These are phyloP conservation scores for Hemicentrotus pulcherrimus DNA, from an alignment of 35 echinoderm and acorn worm species.

Conservation along the genomic window DNA sequence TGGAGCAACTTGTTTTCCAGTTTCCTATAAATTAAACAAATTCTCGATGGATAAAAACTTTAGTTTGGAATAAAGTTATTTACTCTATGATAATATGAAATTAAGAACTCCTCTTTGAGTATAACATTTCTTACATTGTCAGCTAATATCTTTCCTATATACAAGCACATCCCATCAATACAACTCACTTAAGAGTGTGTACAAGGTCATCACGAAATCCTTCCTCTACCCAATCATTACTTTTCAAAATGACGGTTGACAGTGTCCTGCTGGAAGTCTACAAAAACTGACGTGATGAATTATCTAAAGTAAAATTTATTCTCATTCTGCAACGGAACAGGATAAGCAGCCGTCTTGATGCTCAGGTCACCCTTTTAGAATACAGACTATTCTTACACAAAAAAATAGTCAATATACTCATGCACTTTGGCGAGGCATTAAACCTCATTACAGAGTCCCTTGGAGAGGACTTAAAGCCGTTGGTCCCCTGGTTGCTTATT, in stretches of 20 bases:
- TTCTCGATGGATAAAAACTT: background rate
- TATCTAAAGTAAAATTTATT: too few species aligned
- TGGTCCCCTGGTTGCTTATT: too few species aligned
- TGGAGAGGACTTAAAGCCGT: too few species aligned
- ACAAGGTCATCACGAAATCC: background rate
- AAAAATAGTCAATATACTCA: too few species aligned
- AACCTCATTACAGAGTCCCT: too few species aligned
- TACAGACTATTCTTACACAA: too few species aligned
- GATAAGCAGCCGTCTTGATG: too few species aligned
- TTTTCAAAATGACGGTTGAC: background rate
- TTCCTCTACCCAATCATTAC: background rate
- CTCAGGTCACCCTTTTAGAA: too few species aligned
- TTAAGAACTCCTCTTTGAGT: background rate
- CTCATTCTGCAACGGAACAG: too few species aligned
- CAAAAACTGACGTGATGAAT: too few species aligned
- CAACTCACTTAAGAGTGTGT: background rate
- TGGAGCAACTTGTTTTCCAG: background rate
- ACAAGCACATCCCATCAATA: background rate
- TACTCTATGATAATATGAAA: background rate
- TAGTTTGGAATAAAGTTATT: background rate
- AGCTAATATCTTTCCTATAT: background rate
- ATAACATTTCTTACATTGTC: background rate
- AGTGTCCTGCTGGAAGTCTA: too few species aligned
- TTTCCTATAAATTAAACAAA: background rate
- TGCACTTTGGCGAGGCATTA: too few species aligned